Conservation (phyloP, 2,113 vertebrate genomes). For the Clarias macrocephalus region DNA sequence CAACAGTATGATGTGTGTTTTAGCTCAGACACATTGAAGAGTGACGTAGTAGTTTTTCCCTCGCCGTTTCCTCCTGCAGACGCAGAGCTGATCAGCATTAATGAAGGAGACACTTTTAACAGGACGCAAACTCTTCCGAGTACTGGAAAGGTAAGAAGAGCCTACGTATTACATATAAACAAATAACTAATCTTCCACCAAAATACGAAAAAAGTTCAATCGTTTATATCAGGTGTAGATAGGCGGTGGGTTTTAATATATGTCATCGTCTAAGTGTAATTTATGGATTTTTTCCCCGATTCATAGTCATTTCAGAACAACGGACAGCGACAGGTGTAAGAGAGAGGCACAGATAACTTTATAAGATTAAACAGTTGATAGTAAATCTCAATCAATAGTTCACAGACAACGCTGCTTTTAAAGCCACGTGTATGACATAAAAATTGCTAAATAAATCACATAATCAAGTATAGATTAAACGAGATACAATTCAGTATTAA, state of each 20-base stretch:
- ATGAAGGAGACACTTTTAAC: slow-evolving; percentile 49
- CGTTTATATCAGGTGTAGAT: not conserved
- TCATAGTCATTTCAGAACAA: not conserved
- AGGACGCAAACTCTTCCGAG: slow-evolving; percentile 55
- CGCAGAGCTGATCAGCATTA: slow-evolving; percentile 47
- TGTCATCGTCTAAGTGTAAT: not conserved
- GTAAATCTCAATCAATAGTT: not conserved
- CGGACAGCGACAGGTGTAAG: not conserved
- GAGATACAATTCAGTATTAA: not conserved
- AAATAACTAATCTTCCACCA: not conserved
- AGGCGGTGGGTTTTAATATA: not conserved
- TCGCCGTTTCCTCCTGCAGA: slow-evolving; percentile 35
- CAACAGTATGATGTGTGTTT: slow-evolving; percentile 68
- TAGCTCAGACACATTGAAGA: slow-evolving; percentile 61
- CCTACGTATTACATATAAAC: not conserved
- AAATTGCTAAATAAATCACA: not conserved
- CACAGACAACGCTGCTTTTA: too few relatives aligned
- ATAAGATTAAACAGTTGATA: not conserved
- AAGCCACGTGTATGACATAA: not conserved
- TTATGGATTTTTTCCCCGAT: not conserved
- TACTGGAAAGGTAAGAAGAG: slow-evolving; percentile 26
- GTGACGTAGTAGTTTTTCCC: slow-evolving; percentile 43
- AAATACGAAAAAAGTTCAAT: not conserved
- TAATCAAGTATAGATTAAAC: not conserved
- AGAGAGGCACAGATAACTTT: not conserved